Conservation (phyloP, 2,888 invertebrate species). For the Rotaria sp. region DNA sequence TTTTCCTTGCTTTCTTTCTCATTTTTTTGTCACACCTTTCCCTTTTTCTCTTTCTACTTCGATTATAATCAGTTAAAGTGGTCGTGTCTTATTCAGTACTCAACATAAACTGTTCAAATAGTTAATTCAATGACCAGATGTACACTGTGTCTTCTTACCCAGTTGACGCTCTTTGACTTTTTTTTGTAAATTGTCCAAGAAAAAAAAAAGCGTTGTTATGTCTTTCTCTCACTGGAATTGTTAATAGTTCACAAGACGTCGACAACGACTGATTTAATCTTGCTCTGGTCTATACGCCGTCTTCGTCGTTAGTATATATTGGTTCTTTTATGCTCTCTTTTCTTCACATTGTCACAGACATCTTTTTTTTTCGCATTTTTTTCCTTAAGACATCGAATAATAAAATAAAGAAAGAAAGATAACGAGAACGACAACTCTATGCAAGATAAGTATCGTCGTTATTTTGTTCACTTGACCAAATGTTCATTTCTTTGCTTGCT, state of each 20-base stretch:
- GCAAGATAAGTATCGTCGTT: neutral
- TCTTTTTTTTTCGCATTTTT: neutral
- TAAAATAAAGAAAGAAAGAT: neutral
- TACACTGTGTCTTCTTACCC: neutral
- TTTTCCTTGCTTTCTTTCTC: neutral
- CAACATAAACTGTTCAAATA: neutral
- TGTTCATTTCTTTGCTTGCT: neutral
- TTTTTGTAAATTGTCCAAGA: neutral
- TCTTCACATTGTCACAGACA: neutral
- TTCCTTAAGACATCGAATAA: neutral
- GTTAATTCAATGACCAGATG: neutral
- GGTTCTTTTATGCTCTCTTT: neutral
- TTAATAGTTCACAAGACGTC: neutral
- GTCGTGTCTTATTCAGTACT: neutral
- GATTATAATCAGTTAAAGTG: conserved; percentile 8
- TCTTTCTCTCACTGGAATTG: neutral
- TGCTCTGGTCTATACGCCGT: neutral
- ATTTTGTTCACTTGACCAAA: neutral
- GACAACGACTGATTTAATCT: neutral
- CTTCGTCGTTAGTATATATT: neutral
- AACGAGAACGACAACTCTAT: neutral
- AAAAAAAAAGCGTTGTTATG: neutral
- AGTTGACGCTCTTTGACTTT: neutral
- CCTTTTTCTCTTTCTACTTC: neutral
- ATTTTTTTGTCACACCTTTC: neutral